Base-by-base conservation (phyloP, 23 tunicate genomes). In the Pegea sp. region DNA sequence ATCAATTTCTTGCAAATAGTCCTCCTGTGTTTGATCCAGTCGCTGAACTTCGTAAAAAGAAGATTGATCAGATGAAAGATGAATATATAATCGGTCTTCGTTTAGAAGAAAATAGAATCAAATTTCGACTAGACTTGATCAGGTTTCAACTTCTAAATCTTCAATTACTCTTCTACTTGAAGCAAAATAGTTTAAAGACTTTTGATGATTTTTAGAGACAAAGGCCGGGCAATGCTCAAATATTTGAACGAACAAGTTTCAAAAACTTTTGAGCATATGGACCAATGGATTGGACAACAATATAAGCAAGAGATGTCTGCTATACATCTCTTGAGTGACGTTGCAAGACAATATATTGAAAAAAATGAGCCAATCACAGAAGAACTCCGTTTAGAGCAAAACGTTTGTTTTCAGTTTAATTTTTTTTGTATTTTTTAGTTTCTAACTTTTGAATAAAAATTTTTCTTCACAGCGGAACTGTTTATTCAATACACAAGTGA, bases 261-360 rank as follows among this genome's bases (percentile, higher is more conserved):
- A 3, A 58, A 57, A 38, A 67, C 71, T 26, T 84, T 69, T 51
- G 50, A 64, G 11, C 77, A 73, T 48, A 84, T 84, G 95, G 23
- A 49, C 30, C 84, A 73, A 30, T 84, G 95, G 95, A 27, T 84
- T 22, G 84, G 84, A 0, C 65, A 72, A 0, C 43, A 78, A 44
- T 84, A 67, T 34, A 33, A 64, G 24, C 49, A 70, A 5, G 95
- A 84, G 59, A 84, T 84, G 95, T 64, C 74, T 3, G 75, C 95
- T 13, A 77, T 84, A 8, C 84, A 84, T 25, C 53, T 44, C 4
- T 58, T 84, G 61, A 73, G 78, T n/a, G 52, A 61, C 22, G 63
- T 52, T 27, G 86, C 57, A n/a, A 58, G 76, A 28, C 71, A 74
- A 23, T 66, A 64, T 42, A 73, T 84, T 24, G 95, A 84, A 59